phyloP scores from a whole-genome alignment of 2,113 vertebrate genomes.

The Lophochroa leadbeateri region DNA sequence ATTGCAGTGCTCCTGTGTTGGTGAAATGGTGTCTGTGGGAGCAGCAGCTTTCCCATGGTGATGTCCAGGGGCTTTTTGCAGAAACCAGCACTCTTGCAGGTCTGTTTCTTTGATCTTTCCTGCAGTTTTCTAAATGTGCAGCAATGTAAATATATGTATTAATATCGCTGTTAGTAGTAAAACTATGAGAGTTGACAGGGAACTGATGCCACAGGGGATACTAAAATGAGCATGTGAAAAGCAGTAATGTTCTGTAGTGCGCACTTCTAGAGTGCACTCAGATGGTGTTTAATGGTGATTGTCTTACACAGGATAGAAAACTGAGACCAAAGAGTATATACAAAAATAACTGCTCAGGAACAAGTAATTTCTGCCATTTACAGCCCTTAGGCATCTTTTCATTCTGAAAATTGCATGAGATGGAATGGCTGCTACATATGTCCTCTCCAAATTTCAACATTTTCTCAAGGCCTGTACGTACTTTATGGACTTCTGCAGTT shows the following conservation, averaged over 20 bases:
- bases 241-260: not conserved
- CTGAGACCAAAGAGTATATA: not conserved
- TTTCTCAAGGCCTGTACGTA: not conserved
- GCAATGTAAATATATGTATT: not conserved
- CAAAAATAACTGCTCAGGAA: not conserved
- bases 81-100: not conserved
- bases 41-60: not conserved
- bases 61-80: not conserved
- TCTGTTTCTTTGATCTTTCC: not conserved
- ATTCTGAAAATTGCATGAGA: not conserved
- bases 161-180: not conserved
- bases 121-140: not conserved
- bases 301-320: not conserved
- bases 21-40: not conserved
- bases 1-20: accelerated
- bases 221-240: not conserved
- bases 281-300: not conserved
- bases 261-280: not conserved
- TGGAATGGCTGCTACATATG: not conserved
- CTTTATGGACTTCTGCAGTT: not conserved
- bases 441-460: not conserved
- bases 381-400: not conserved
- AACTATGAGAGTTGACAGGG: not conserved
- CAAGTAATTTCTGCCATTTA: not conserved
- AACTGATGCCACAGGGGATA: not conserved